These are phyloP conservation scores for Pachycephus smyrnensis DNA, from an alignment of 2,888 invertebrate species.

Conservation along the genomic window DNA sequence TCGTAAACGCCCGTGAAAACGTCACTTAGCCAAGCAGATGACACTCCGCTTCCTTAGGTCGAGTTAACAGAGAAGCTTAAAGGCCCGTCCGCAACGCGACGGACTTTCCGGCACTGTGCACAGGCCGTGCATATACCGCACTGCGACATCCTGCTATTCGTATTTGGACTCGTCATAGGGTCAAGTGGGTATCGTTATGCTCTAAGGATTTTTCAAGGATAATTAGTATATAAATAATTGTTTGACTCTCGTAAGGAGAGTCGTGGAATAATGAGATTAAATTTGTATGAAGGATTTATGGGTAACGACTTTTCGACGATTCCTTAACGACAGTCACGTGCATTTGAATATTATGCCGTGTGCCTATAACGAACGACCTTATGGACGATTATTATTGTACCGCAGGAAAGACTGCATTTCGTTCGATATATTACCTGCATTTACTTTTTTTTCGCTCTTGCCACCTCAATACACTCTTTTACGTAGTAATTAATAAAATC, in stretches of 20 bases:
- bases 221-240: neutral
- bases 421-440: constrained; percentile 43
- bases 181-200: neutral
- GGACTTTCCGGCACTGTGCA: neutral
- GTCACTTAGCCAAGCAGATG: neutral
- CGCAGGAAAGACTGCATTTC: constrained; percentile 41
- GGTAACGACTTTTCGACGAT: neutral
- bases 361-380: neutral
- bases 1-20: neutral
- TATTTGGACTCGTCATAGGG: neutral
- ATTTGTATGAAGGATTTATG: neutral
- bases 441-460: constrained; percentile 9
- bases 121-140: constrained; percentile 40
- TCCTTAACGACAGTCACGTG: neutral
- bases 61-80: neutral
- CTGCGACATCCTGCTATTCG: constrained; percentile 46
- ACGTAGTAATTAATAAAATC: neutral
- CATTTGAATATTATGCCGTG: neutral
- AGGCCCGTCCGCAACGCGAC: neutral
- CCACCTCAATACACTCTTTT: neutral
- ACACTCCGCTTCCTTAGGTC: neutral
- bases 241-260: neutral
- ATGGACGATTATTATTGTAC: constrained; percentile 3
- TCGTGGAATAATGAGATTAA: neutral
- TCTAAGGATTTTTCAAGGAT: neutral